These are phyloP conservation scores for Endotricha flammealis DNA, from an alignment of 2,888 invertebrate genomes.

Conservation along the genomic window DNA sequence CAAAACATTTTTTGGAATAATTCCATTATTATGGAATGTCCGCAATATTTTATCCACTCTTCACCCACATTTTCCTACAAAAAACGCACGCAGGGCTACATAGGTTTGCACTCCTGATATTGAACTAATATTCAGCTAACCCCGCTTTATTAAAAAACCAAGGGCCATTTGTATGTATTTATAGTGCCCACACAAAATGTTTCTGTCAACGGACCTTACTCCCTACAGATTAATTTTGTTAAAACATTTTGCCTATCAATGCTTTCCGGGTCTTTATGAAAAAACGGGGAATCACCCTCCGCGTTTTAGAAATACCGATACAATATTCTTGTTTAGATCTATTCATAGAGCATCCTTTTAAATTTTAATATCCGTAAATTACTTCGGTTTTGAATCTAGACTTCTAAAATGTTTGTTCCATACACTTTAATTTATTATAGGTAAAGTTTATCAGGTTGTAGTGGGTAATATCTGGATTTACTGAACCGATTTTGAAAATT, in stretches of 20 bases:
- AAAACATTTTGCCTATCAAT: slow-evolving; percentile 55
- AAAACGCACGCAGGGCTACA: slow-evolving; percentile 64
- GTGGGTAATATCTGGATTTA: too few relatives aligned
- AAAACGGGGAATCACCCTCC: slow-evolving; percentile 7
- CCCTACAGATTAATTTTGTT: slow-evolving; percentile 69
- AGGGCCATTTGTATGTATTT: slow-evolving; percentile 74
- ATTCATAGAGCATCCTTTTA: background rate
- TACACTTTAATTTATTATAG: too few relatives aligned
- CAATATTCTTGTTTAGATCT: background rate
- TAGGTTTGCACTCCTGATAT: slow-evolving; percentile 75
- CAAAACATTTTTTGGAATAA: background rate
- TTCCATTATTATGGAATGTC: background rate
- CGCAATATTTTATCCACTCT: slow-evolving; percentile 29
- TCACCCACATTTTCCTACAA: slow-evolving; percentile 47
- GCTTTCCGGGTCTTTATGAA: slow-evolving; percentile 14
- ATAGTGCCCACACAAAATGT: slow-evolving; percentile 51
- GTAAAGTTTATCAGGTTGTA: too few relatives aligned
- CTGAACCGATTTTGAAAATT: too few relatives aligned
- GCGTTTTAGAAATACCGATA: background rate
- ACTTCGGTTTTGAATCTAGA: too few relatives aligned
- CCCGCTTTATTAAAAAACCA: slow-evolving; percentile 74
- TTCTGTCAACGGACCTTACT: slow-evolving; percentile 56
- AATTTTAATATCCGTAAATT: too few relatives aligned
- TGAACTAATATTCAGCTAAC: slow-evolving; percentile 73
- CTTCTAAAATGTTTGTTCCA: too few relatives aligned